Conservation (phyloP, 2,888 invertebrate species). For the Acronicta alni region DNA sequence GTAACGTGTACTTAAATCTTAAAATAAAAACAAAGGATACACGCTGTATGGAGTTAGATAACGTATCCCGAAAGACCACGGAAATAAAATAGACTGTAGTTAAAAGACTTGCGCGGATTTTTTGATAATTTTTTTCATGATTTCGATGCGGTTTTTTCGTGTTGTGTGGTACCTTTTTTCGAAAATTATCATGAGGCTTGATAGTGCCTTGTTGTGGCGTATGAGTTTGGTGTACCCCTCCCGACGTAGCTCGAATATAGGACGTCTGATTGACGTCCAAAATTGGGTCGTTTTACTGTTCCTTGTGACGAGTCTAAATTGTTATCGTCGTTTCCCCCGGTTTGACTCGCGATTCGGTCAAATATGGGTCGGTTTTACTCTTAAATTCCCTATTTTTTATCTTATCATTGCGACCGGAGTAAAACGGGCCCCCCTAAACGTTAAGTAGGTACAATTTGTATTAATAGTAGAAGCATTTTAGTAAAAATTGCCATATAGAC, state of each 20-base stretch:
- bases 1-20: slow-evolving; percentile 58
- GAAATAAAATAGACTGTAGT: slow-evolving; percentile 84
- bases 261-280: slow-evolving; percentile 37
- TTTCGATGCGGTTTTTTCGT: slow-evolving; percentile 83
- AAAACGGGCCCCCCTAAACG: slow-evolving; percentile 60
- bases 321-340: slow-evolving; percentile 32
- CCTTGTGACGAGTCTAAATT: slow-evolving; percentile 47
- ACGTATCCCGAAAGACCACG: slow-evolving; percentile 86
- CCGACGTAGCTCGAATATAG: slow-evolving; percentile 56
- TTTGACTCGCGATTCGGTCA: slow-evolving; percentile 55
- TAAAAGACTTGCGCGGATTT: slow-evolving; percentile 86
- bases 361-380: slow-evolving; percentile 43
- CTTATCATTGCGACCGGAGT: slow-evolving; percentile 46
- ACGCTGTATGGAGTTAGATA: slow-evolving; percentile 63
- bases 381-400: slow-evolving; percentile 46
- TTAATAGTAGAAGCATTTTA: slow-evolving; percentile 72
- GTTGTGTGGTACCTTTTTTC: slow-evolving; percentile 79
- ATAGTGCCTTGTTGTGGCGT: slow-evolving; percentile 83
- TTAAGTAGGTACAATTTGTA: slow-evolving; percentile 83
- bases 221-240: slow-evolving; percentile 71
- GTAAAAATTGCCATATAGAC: slow-evolving; percentile 69
- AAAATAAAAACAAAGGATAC: slow-evolving; percentile 51
- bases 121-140: slow-evolving; percentile 84
- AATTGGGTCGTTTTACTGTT: slow-evolving; percentile 42
- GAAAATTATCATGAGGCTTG: slow-evolving; percentile 77